Conservation (phyloP, 2,113 vertebrate genomes). For the Neomonachus schauinslandi region DNA sequence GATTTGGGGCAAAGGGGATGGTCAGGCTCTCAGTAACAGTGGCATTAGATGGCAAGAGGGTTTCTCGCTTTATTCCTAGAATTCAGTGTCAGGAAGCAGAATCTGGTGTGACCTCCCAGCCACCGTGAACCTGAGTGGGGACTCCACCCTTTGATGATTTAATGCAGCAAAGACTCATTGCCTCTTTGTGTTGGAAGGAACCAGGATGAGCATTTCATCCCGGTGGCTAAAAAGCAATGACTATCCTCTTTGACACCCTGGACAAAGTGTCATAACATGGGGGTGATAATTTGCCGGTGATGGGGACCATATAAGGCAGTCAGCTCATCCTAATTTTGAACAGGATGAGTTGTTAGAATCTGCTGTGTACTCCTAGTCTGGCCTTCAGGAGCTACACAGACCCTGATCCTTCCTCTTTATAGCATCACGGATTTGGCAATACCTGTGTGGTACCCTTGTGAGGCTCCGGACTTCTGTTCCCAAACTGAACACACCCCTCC, state of each 20-base stretch:
- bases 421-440: background rate
- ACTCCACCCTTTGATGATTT: background rate
- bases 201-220: background rate
- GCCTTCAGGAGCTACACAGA: background rate
- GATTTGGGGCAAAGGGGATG: too few species aligned
- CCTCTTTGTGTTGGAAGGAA: background rate
- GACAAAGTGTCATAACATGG: background rate
- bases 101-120: background rate
- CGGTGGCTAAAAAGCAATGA: background rate
- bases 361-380: background rate
- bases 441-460: background rate
- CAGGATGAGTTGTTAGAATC: background rate
- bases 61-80: background rate
- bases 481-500: background rate
- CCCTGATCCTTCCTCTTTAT: background rate
- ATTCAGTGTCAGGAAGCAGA: background rate
- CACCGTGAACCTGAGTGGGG: background rate
- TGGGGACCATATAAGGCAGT: background rate
- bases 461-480: background rate
- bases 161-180: background rate
- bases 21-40: background rate
- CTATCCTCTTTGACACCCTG: background rate
- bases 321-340: background rate
- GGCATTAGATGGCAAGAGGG: fast-evolving
- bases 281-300: background rate